Evolutionary conservation across 2,888 invertebrate genomes (phyloP).

Genomic region (Catonia carolina): DNA sequence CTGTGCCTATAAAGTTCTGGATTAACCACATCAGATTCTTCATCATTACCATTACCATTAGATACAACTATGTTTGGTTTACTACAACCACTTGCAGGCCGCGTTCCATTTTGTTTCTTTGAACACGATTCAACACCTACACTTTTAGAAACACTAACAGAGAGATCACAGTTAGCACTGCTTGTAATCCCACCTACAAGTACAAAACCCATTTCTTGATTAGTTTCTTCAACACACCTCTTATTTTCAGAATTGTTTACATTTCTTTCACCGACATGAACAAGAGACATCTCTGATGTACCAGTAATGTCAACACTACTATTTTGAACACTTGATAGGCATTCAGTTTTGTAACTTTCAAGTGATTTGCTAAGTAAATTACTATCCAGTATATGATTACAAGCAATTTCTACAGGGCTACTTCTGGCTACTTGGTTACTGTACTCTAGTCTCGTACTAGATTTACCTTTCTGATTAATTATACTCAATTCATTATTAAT

Average conservation of each 20-base stretch:
- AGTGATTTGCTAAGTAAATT: slow-evolving; percentile 1
- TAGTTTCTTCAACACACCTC: not conserved
- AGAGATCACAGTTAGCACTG: not conserved
- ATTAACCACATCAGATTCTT: not conserved
- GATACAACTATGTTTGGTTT: no score
- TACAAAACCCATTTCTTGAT: slow-evolving; percentile 13
- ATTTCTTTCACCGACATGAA: not conserved
- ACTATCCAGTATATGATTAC: slow-evolving; percentile 7
- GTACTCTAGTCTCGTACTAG: slow-evolving; percentile 15
- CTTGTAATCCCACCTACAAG: slow-evolving; percentile 9
- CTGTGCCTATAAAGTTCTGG: slow-evolving; percentile 22
- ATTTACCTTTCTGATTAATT: not conserved
- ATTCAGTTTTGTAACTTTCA: no score
- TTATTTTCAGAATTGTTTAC: not conserved
- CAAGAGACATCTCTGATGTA: no score
- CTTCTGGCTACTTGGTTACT: slow-evolving; percentile 6
- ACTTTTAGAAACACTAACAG: not conserved
- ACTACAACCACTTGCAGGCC: no score
- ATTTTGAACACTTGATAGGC: no score
- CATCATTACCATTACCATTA: not conserved
- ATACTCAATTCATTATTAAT: not conserved
- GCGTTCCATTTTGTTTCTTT: no score
- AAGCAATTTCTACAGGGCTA: slow-evolving; percentile 19
- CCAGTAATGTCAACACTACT: no score
- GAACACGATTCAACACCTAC: no score